These are phyloP conservation scores for Bombus waltoni DNA, from an alignment of 1,140 invertebrate genomes.

Conservation along the genomic window DNA sequence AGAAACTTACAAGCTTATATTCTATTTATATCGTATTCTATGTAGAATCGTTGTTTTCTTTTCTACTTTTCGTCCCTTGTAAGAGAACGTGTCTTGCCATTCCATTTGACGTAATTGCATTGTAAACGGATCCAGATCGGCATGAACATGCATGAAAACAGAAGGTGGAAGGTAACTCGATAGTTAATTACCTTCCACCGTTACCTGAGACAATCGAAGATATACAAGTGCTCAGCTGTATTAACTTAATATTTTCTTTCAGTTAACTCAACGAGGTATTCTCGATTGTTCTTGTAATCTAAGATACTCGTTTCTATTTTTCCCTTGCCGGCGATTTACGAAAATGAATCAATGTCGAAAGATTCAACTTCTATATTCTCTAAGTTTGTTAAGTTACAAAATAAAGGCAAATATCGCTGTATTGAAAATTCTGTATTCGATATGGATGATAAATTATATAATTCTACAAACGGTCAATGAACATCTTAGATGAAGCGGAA, in stretches of 20 bases:
- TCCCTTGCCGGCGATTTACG: background rate
- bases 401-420: no score
- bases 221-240: slow-evolving; percentile 48
- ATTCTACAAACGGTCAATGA: background rate
- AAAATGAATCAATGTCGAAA: background rate
- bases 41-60: no score
- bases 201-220: slow-evolving; percentile 55
- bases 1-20: no score
- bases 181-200: slow-evolving; percentile 70
- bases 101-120: slow-evolving; percentile 69
- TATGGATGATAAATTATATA: no score
- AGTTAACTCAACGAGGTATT: background rate
- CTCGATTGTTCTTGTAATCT: background rate
- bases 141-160: slow-evolving; percentile 22
- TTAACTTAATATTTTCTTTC: slow-evolving; percentile 56
- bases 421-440: background rate
- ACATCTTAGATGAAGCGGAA: background rate
- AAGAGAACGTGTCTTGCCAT: background rate
- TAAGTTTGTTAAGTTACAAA: no score
- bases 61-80: no score
- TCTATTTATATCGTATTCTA: no score
- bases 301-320: background rate
- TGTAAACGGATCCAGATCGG: no score
- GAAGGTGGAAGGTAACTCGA: slow-evolving; percentile 72
- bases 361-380: background rate